These are phyloP conservation scores for Coregonus suidteri DNA, from an alignment of 2,797 vertebrate genomes.

Conservation along the genomic window DNA sequence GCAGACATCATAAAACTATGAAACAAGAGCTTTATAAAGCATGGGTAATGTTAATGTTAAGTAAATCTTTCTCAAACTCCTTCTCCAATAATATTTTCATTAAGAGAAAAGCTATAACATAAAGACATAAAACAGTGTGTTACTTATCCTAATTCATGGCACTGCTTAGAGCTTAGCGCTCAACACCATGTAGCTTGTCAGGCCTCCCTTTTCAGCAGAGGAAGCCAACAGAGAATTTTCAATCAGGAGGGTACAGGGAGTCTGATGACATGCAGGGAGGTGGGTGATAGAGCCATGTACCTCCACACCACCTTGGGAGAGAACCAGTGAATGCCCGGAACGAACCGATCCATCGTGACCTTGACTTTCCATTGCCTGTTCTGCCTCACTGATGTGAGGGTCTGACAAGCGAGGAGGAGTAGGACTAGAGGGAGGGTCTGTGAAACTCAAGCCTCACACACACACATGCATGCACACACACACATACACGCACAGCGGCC, in stretches of 20 bases:
- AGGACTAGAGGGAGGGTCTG: slow-evolving; percentile 18
- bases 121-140: slow-evolving; percentile 58
- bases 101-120: background rate
- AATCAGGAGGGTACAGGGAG: slow-evolving; percentile 48
- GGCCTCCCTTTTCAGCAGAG: slow-evolving; percentile 72
- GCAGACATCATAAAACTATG: too few species aligned
- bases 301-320: slow-evolving; percentile 34
- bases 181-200: slow-evolving; percentile 51
- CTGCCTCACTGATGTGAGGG: slow-evolving; percentile 26
- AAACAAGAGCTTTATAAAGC: too few species aligned
- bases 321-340: slow-evolving; percentile 6
- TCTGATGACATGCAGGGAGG: slow-evolving; percentile 71
- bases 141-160: slow-evolving; percentile 61
- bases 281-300: slow-evolving; percentile 48
- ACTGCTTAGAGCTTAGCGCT: slow-evolving; percentile 54
- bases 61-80: too few species aligned
- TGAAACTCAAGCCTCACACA: slow-evolving; percentile 39
- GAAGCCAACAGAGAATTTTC: slow-evolving; percentile 71
- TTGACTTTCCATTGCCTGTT: slow-evolving; percentile 44
- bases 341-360: slow-evolving; percentile 10
- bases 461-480: slow-evolving; percentile 12
- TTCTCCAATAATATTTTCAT: background rate
- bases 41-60: too few species aligned
- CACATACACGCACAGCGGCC: slow-evolving; percentile 14
- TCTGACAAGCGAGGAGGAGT: slow-evolving; percentile 33